Evolutionary conservation across 2,113 vertebrate genomes (phyloP), one percentile per base, ranked within the genome.

Genomic region (Sarotherodon lohbergeri): DNA sequence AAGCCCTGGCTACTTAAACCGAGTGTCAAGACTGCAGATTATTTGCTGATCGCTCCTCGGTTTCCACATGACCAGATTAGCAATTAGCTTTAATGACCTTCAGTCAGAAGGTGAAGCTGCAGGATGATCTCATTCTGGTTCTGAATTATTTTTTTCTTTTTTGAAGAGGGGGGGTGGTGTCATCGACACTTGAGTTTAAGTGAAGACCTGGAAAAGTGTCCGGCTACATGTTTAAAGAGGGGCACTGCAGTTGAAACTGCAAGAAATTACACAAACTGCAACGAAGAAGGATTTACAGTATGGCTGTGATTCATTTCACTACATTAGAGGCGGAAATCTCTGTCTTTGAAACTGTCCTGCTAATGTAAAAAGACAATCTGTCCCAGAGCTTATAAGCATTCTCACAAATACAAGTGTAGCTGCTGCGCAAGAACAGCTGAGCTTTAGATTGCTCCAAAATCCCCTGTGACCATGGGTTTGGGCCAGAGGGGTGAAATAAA

Each of bases 401-500:
- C 84, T 81, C 73, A 59, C 76, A 93, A 81, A 91, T 86, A 93
- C 78, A 87, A 86, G 61, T 80, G 86, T 39, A 88, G 84, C 88
- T 91, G 91, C 86, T 85, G 78, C 80, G 7, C 55, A 34, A 90
- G 92, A 93, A 92, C 94, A 94, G 94, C 93, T 94, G 92, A 94
- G 91, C 81, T 92, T 91, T 91, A 88, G 91, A 95, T 93, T 93
- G 89, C 90, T 89, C 81, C 86, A 80, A 91, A 92, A 91, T 93
- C 91, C 89, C 89, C 87, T 83, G 89, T 86, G 94, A 92, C 86
- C 73, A 17, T 83, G 86, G 90, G 90, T 92, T 93, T 90, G 90
- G 94, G 85, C 90, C 90, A 92, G 88, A 73, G 82, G 92, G 93
- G 92, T 92, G 93, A 94, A 95, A 92, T 94, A 95, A 95, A 95